Percentiles rank a stretch among this genome's conserved stretches.
phyloP scores from a whole-genome alignment of 2,888 invertebrate genomes.

The Xiphydria camelus region DNA sequence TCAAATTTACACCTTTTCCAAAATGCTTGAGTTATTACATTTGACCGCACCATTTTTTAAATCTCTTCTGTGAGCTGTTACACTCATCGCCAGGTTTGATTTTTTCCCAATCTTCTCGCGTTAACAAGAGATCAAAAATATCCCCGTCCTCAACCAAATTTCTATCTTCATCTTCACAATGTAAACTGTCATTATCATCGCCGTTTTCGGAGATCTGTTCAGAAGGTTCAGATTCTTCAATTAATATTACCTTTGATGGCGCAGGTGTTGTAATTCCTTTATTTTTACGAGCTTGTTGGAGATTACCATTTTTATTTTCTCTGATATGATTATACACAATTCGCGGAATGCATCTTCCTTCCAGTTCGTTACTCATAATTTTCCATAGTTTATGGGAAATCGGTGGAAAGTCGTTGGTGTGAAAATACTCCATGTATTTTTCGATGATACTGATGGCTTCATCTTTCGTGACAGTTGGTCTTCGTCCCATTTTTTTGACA shows the following conservation, averaged over 20 bases:
- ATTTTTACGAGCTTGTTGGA: slow-evolving; percentile 3
- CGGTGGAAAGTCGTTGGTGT: slow-evolving; percentile 6
- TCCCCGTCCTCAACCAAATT: background rate
- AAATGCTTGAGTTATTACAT: slow-evolving; percentile 4
- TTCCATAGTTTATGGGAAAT: slow-evolving; percentile 2
- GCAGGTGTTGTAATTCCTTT: slow-evolving; percentile 1
- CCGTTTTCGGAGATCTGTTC: slow-evolving; percentile 1
- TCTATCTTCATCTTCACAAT: too few relatives aligned
- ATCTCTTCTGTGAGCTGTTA: background rate
- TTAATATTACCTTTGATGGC: background rate
- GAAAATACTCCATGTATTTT: slow-evolving; percentile 4
- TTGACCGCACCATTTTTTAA: slow-evolving; percentile 3
- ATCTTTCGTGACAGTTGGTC: slow-evolving; percentile 1
- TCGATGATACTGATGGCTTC: slow-evolving; percentile 7
- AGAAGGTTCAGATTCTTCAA: too few relatives aligned
- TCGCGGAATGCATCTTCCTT: slow-evolving; percentile 9
- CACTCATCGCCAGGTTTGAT: slow-evolving; percentile 2
- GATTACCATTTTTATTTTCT: slow-evolving; percentile 2
- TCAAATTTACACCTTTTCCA: slow-evolving; percentile 4
- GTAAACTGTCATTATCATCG: background rate
- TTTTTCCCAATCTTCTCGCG: background rate
- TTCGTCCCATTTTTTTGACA: background rate
- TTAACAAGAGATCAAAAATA: slow-evolving; percentile 3
- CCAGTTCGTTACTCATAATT: slow-evolving; percentile 4
- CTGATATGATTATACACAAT: slow-evolving; percentile 3